Base-by-base conservation (phyloP, 64 coral and sea anemone species). In the Porites lutea region DNA sequence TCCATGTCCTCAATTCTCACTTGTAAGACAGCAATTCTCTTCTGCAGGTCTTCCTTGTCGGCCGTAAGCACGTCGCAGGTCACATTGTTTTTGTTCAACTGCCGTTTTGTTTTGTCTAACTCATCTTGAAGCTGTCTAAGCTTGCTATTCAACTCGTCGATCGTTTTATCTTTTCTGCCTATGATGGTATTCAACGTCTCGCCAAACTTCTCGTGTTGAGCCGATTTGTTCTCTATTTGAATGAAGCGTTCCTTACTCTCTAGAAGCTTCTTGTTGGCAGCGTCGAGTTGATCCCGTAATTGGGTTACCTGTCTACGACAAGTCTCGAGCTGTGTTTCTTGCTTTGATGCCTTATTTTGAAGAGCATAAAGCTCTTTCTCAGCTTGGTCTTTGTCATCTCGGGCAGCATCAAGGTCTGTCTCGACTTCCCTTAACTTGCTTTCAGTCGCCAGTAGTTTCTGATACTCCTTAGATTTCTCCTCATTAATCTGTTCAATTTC, bases 401-500 rank as follows among this genome's bases (percentile, higher is more conserved):
- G 78, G 43, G 82, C 87, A 55, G 75, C 75, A 67, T 97, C 92
- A 22, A 90, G 75, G 19, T 97, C 95, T 78, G 89, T 88, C 66
- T 97, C 95, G 45, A 97, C 66, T 77, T 97, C 95, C 43, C 63
- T 90, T 13, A 97, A 53, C 66, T 82, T 90, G 78, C 74, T 87
- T 87, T 97, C 95, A 48, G 88, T 93, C 50, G 69, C 75, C 15
- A 97, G 19, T 22, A 97, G 68, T 8, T 89, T 88, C 43, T 97
- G 87, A 75, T 97, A 97, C 70, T 97, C 92, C 66, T 88, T 90
- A 19, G 61, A 74, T 69, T 94, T 97, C 49, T 97, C 88, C 5
- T 94, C 91, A 6, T 69, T 94, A 12, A 97, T 91, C 63, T 86
- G 70, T 50, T 97, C 95, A 70, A 97, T 87, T 7, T 97, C 95